Evolutionary conservation across 1,140 invertebrate genomes (phyloP).

Genomic region (Orussus abietinus): DNA sequence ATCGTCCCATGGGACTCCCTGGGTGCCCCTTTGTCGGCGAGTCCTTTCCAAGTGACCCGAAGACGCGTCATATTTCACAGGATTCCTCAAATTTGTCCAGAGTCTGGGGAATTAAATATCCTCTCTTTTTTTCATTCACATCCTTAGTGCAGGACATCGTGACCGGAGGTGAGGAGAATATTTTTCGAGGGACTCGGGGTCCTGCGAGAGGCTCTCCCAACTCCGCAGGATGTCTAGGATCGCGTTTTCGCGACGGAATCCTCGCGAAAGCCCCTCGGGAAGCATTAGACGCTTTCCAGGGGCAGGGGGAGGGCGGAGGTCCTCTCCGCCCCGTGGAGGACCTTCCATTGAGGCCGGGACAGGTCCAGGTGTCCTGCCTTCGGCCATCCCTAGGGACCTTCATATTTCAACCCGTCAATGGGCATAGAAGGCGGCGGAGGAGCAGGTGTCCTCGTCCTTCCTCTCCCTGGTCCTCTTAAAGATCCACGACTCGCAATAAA

Average conservation of each 20-base stretch:
- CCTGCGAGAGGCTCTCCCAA: neutral
- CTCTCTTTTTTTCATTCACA: too few species aligned
- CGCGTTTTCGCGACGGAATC: neutral
- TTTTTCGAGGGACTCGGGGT: neutral
- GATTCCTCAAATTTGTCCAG: too few species aligned
- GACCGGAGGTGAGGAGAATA: neutral
- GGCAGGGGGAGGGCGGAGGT: neutral
- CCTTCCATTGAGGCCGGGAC: constrained; percentile 1
- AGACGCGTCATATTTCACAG: too few species aligned
- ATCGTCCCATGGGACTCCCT: too few species aligned
- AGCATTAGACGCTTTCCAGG: neutral
- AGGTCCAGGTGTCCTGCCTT: constrained; percentile 37
- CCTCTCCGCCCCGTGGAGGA: neutral
- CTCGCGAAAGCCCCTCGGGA: neutral
- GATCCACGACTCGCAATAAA: constrained; percentile 15
- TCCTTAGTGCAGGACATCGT: too few species aligned
- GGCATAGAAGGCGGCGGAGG: constrained; percentile 21
- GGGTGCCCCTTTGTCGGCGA: too few species aligned
- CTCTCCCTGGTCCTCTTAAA: constrained; percentile 2
- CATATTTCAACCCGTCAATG: constrained; percentile 45
- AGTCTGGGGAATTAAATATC: too few species aligned
- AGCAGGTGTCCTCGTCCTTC: constrained; percentile 37
- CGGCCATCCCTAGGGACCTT: constrained; percentile 26
- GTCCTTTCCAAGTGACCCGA: too few species aligned
- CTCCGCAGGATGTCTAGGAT: neutral